phyloP scores from a whole-genome alignment of 1,140 invertebrate genomes.

The Drosophila ironensis region DNA sequence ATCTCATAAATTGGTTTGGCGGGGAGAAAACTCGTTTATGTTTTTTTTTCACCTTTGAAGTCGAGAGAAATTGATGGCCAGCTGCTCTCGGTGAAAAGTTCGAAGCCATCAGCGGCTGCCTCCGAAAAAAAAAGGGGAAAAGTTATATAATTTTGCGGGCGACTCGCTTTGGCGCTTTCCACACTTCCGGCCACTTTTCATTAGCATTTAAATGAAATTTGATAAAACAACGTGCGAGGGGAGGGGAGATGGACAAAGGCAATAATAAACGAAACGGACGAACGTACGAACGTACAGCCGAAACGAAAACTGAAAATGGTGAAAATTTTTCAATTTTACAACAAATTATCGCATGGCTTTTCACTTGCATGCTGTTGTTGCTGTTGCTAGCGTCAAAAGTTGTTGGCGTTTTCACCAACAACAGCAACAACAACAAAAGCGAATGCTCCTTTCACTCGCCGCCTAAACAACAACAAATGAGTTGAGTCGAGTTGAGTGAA shows the following conservation, averaged over 20 bases:
- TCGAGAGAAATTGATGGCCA: slow-evolving; percentile 19
- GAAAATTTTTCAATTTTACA: slow-evolving; percentile 79
- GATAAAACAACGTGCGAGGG: slow-evolving; percentile 40
- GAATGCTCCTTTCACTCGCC: slow-evolving; percentile 76
- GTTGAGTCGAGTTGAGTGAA: slow-evolving; percentile 68
- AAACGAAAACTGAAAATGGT: slow-evolving; percentile 56
- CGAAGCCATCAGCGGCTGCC: slow-evolving; percentile 31
- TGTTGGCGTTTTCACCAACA: slow-evolving; percentile 61
- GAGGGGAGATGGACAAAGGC: neutral
- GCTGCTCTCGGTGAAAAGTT: slow-evolving; percentile 21
- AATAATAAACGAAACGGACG: slow-evolving; percentile 30
- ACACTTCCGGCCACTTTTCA: slow-evolving; percentile 76
- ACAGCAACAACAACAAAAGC: slow-evolving; percentile 47
- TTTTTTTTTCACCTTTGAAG: neutral
- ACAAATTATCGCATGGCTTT: slow-evolving; percentile 80
- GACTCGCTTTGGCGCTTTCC: slow-evolving; percentile 55
- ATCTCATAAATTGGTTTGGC: slow-evolving; percentile 46
- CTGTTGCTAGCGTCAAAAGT: slow-evolving; percentile 1
- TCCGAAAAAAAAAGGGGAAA: slow-evolving; percentile 35
- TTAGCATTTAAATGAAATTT: slow-evolving; percentile 81
- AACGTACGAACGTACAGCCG: too few species aligned
- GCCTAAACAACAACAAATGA: slow-evolving; percentile 61
- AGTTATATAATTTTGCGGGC: slow-evolving; percentile 67
- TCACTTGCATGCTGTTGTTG: slow-evolving; percentile 44
- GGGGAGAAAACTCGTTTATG: slow-evolving; percentile 15